Conservation (phyloP, 2,797 vertebrate species). For the Galagoides demidoff region DNA sequence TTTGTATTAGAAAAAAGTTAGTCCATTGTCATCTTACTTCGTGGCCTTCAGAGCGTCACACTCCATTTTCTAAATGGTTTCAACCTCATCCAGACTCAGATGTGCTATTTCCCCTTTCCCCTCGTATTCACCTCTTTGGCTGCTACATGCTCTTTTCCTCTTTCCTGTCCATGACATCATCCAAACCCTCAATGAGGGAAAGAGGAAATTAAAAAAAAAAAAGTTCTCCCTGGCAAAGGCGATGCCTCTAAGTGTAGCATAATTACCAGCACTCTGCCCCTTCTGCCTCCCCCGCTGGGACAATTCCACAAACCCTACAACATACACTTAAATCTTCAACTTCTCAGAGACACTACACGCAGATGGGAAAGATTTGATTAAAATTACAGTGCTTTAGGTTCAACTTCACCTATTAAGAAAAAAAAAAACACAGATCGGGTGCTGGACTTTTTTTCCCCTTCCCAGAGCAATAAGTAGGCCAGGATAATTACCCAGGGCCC, state of each 20-base stretch:
- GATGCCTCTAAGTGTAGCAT: constrained; percentile 97
- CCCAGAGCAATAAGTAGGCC: constrained; percentile 89
- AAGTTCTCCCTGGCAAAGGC: constrained; percentile 89
- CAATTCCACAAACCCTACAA: constrained; percentile 93
- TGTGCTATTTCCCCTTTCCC: not conserved
- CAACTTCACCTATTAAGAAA: constrained; percentile 97
- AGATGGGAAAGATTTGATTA: constrained; percentile 97
- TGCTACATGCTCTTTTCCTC: not conserved
- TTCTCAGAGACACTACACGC: constrained; percentile 90
- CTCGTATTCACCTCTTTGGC: too few relatives aligned
- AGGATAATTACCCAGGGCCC: constrained; percentile 87
- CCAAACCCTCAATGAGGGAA: constrained; percentile 72
- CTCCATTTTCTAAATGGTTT: not conserved
- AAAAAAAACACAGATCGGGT: constrained; percentile 89
- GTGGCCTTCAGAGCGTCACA: fast-evolving
- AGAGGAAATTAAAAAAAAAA: constrained; percentile 52
- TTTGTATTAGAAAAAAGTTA: not conserved
- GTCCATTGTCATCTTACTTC: fast-evolving
- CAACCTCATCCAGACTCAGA: not conserved
- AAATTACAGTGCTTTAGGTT: constrained; percentile 98
- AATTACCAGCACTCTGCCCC: constrained; percentile 93
- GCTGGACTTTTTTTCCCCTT: constrained; percentile 88
- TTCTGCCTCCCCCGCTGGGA: constrained; percentile 90
- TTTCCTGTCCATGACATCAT: constrained; percentile 76
- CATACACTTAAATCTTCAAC: constrained; percentile 96